Base-by-base conservation (phyloP, 1,140 invertebrate genomes). In the Schmidtea mediterranea region DNA sequence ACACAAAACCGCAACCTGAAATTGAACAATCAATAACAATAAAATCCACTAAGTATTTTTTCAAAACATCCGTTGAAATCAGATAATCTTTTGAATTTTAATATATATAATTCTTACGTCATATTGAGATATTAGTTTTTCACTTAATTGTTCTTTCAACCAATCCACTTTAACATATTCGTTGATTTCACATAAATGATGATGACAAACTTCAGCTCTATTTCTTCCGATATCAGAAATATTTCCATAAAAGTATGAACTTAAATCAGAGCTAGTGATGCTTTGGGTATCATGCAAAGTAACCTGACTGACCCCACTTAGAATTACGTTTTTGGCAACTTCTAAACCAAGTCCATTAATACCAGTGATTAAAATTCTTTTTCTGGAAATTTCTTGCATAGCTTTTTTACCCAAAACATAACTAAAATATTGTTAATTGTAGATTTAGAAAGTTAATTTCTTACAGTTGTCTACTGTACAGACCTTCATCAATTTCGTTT, bases 311-410 rank as follows among this genome's bases (percentile, higher is more conserved):
- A 97, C 89, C 53, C 90, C 90, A 58, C 79, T 81, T 46, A 98
- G 73, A 58, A 95, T 87, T 51, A 98, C 76, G 69, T 98, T 98
- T 69, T 98, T 98, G 0, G 90, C 87, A 50, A 95, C 74, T 71
- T 98, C 92, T 8, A 97, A 78, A 10, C 92, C 92, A 26, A 98
- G 73, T 46, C 89, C 89, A 47, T 80, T 79, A 46, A 97, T 70
- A 3, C 92, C 92, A 8, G 78, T 86, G 46, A 98, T 77, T 13
- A 98, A 73, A 13, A 98, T 78, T 62, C 87, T 82, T 26, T 84
- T 84, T 46, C 71, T 73, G 23, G 82, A 83, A 86, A 95, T 92
- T 46, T 81, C 75, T 40, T 80, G 77, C 87, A 95, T 95, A 47
- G 87, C 89, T 66, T 94, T 87, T 64, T 92, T 82, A 0, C 89